Percentiles rank a stretch among this genome's conserved stretches.
Evolutionary conservation across 2,113 vertebrate genomes (phyloP).

Genomic region (Mystacornis crossleyi): DNA sequence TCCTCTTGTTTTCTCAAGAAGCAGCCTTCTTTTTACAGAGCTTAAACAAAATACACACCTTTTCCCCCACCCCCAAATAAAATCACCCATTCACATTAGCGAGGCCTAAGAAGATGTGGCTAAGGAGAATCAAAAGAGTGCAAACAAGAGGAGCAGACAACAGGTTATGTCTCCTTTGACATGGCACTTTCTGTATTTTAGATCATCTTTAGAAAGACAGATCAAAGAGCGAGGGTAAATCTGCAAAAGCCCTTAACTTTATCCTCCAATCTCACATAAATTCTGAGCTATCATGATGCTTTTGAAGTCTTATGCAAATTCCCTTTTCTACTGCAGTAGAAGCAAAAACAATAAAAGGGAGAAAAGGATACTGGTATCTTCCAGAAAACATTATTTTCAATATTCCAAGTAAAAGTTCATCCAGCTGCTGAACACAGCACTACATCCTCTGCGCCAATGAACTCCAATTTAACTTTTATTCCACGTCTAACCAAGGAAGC

Average conservation of each 20-base stretch:
- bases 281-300: neutral
- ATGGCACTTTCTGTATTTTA: neutral
- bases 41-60: neutral
- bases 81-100: neutral
- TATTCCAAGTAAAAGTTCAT: neutral
- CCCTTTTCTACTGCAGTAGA: neutral
- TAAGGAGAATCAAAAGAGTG: neutral
- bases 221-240: neutral
- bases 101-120: neutral
- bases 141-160: neutral
- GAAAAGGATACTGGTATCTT: neutral
- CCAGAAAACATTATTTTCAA: neutral
- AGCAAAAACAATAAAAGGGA: neutral
- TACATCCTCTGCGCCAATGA: neutral
- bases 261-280: neutral
- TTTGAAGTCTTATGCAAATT: neutral
- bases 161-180: neutral
- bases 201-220: neutral
- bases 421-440: neutral
- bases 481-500: neutral
- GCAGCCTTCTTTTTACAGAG: neutral
- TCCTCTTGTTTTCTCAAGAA: neutral
- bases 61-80: neutral
- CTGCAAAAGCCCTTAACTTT: neutral
- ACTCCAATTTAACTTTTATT: neutral